Evolutionary conservation across 2,113 vertebrate species (phyloP).

Genomic region (Ailuropoda melanoleuca): DNA sequence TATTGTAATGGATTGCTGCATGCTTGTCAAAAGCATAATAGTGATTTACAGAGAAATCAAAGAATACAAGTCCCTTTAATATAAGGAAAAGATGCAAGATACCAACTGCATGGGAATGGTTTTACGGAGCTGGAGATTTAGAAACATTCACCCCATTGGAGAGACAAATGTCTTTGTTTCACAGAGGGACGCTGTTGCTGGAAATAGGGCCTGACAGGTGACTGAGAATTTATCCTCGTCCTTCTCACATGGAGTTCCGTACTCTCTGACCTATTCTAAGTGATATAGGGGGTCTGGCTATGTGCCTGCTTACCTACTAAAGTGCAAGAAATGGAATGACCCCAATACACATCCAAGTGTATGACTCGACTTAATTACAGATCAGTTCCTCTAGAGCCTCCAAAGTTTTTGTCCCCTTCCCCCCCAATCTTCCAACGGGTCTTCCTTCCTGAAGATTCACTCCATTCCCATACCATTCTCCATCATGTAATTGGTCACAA

Average conservation of each 20-base stretch:
- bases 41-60: not conserved
- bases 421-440: not conserved
- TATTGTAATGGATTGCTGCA: not conserved
- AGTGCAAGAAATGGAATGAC: not conserved
- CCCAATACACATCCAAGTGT: not conserved
- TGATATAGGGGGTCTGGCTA: not conserved
- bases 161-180: not conserved
- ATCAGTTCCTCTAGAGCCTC: not conserved
- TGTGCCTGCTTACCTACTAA: not conserved
- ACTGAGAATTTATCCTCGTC: not conserved
- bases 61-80: not conserved
- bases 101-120: not conserved
- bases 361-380: not conserved
- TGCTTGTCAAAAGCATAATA: not conserved
- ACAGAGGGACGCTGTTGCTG: not conserved
- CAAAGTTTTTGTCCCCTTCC: not conserved
- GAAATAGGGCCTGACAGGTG: not conserved
- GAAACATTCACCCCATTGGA: not conserved
- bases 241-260: not conserved
- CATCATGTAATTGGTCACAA: not conserved
- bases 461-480: not conserved
- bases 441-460: accelerated
- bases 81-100: not conserved
- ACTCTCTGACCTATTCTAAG: not conserved
- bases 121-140: not conserved